Base-by-base conservation (phyloP, 2,113 vertebrate genomes). In the Promerops cafer region DNA sequence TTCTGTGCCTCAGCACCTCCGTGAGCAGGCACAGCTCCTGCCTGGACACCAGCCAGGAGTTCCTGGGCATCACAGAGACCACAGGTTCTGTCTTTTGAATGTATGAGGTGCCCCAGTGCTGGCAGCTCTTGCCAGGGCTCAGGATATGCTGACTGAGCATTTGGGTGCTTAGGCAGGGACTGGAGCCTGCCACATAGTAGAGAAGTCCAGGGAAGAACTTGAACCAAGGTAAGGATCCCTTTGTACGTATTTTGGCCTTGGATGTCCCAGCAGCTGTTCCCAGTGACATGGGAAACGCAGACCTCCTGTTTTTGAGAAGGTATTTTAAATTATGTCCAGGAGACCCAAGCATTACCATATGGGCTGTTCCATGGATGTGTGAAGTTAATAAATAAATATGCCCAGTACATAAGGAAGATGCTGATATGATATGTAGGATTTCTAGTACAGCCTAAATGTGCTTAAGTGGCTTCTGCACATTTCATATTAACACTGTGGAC, bases 251-350 rank as follows among this genome's bases (percentile, higher is more conserved):
- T 50, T 74, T 50, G 40, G 31, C 14, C 9, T 44, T 54, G 28
- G 35, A 26, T 71, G 26, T 85, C 26, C 28, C 52, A 50, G n/a
- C 19, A 85, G 26, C 61, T 0, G 0, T 88, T 60, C 56, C 63
- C 28, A 75, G 47, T 65, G 35, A 44, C 6, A 1, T 39, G 39
- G 23, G 27, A 70, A 90, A 74, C 22, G 49, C 22, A 76, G 11
- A 35, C 6, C 3, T 68, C 13, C 44, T 70, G 0, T 39, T 90
- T 94, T 24, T 0, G 0, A 87, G 66, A 61, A 60, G 17, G 5
- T 42, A 14, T 52, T 90, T 49, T 53, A 53, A 56, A 35, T 87
- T 66, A 31, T 24, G 24, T 56, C 31, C n/a, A 8, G 52, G 24
- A 78, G 12, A 74, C 24, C 13, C 56, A 52, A 52, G 13, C 19